Base-by-base conservation (phyloP, 2,113 vertebrate species). In the Anthoscopus minutus region DNA sequence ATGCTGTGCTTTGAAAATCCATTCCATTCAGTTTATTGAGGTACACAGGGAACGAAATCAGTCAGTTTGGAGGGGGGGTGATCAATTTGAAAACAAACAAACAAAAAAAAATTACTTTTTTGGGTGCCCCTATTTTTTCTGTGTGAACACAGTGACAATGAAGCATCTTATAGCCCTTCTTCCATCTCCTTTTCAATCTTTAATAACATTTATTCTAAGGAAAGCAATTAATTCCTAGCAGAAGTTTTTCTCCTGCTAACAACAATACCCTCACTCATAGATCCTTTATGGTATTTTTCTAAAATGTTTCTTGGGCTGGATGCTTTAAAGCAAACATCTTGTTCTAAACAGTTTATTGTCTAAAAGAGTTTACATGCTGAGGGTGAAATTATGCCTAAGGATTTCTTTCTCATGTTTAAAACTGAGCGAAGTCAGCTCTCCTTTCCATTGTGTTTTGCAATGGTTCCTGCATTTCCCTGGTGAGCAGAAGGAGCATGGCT, bases 1-100 rank as follows among this genome's bases (percentile, higher is more conserved):
- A 91, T 81, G 86, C 88, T 89, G 80, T 67, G 83, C 97, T 97
- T 97, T 97, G 95, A 97, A 97, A 97, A 96, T 96, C 94, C 91
- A 94, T 96, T 96, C 89, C 77, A 76, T 96, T 97, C 95, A 81
- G 76, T 95, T 93, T 93, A 94, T 83, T 80, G 89, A 96, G 31
- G 9, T 96, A 72, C 77, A 88, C 20, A 7, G 80, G 87, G 88
- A 94, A 93, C 94, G 85, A 96, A 96, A 96, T 94, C 93, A 94
- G 76, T 90, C 42, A 38, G 72, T 84, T 94, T 82, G 89, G 81
- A 35, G 42, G 37, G 28, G 33, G 42, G 2, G 19, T 66, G 76
- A 86, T 86, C 72, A 88, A 72, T 64, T 42, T 24, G 2, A 33
- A 64, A 93, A 94, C n/a, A n/a, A n/a, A n/a, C n/a, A n/a, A n/a